A percentile compares a stretch with the other conserved stretches of the same genome.
These are phyloP conservation scores for Gyps fulvus DNA, from an alignment of 2,113 vertebrate genomes.

Conservation along the genomic window DNA sequence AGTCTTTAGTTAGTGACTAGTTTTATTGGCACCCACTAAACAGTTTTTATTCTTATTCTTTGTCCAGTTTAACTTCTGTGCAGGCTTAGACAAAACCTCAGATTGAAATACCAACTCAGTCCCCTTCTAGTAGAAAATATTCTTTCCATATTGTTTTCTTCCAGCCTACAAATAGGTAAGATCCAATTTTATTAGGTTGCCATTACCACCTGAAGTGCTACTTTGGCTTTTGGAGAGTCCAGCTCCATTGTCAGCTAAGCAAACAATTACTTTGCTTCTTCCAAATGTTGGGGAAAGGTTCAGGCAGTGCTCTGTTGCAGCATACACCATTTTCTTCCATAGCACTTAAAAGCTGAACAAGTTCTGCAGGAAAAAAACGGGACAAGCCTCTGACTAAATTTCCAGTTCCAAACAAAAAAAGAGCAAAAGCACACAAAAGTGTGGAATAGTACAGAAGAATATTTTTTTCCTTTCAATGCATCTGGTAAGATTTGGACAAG, in stretches of 20 bases:
- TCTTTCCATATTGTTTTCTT: not conserved
- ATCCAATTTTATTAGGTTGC: not conserved
- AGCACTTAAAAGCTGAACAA: not conserved
- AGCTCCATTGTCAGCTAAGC: not conserved
- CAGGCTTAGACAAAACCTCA: not conserved
- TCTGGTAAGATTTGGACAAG: not conserved
- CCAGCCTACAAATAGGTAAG: not conserved
- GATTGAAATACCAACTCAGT: not conserved
- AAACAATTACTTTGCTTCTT: not conserved
- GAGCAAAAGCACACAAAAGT: not conserved
- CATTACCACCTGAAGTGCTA: not conserved
- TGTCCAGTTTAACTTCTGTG: not conserved
- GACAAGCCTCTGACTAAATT: not conserved
- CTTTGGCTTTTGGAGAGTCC: not conserved
- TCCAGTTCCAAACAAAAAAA: not conserved
- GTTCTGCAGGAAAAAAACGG: not conserved
- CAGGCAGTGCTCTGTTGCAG: not conserved
- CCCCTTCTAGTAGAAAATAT: not conserved
- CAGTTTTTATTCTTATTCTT: not conserved
- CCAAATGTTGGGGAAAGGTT: not conserved
- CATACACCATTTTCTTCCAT: not conserved
- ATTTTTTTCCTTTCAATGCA: not conserved
- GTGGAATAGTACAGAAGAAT: not conserved
- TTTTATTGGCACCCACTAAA: not conserved
- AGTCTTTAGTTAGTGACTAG: not conserved